Evolutionary conservation across 23 tunicate species (phyloP), one percentile per base, ranked within the genome.

Genomic region (Phallusia fumigata): DNA sequence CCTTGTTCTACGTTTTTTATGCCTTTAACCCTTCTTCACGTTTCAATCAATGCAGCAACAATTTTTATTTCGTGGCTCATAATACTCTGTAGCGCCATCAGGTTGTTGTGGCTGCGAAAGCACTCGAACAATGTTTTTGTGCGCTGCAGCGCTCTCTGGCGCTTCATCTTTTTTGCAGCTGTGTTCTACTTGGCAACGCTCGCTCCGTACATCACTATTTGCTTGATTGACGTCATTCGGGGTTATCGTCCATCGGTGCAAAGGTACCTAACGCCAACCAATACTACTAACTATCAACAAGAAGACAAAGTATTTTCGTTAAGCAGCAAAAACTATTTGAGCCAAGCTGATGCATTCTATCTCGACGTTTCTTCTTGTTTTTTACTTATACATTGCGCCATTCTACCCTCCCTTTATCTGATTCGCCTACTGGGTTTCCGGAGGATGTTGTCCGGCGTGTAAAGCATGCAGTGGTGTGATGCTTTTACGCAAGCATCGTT

Each of bases 101-200:
- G 97, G 32, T 73, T 92, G 64, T 84, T 92, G 79, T 87, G 88
- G 84, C 86, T 92, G n/a, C 84, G 97, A 30, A 92, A 87, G 74
- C 86, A 84, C 35, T 92, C 97, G 21, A 83, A 33, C 49, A 92
- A 92, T 73, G 97, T 92, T 28, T 92, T 92, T 81, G 97, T 92
- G 74, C 91, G 97, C 33, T 87, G 88, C 36, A 92, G 97, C 88
- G 97, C 97, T n/a, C 88, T 92, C 88, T 92, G 97, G 97, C 91
- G 97, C 36, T 92, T 92, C 45, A 84, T 92, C 28, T 83, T 92
- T 31, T 50, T 78, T 50, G 84, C 82, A 0, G 88, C 91, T 19
- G 26, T 84, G 53, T 79, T 92, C 76, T 80, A 87, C 65, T 76
- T 92, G 72, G 83, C 81, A 1, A 51, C 86, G 11, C 40, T 52